phyloP scores from a whole-genome alignment of 2,113 vertebrate genomes.

The Platysteira castanea region DNA sequence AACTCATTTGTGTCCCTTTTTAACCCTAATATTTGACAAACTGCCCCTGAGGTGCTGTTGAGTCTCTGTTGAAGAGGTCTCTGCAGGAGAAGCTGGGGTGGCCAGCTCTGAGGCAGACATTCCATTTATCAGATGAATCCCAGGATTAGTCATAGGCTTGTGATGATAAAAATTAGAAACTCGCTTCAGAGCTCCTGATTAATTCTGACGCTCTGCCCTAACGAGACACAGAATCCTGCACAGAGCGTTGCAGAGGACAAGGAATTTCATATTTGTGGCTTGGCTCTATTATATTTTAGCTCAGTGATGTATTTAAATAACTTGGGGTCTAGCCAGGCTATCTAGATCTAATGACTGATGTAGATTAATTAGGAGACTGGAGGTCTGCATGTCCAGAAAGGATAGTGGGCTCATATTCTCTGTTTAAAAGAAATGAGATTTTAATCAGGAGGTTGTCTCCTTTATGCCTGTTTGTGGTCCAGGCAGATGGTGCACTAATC shows the following conservation, averaged over 20 bases:
- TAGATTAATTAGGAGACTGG: constrained; percentile 26
- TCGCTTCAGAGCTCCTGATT: background rate
- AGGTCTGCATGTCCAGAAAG: constrained; percentile 1
- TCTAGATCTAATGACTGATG: background rate
- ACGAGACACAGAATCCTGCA: background rate
- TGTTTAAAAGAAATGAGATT: background rate
- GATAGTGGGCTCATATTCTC: background rate
- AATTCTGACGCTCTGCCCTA: background rate
- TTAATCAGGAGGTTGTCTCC: constrained; percentile 5
- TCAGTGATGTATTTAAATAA: background rate
- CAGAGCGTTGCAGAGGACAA: background rate
- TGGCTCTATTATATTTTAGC: background rate
- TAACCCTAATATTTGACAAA: background rate
- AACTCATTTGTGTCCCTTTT: background rate
- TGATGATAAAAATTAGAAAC: background rate
- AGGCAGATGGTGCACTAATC: constrained; percentile 18
- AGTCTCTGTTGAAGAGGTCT: background rate
- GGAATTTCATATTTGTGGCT: background rate
- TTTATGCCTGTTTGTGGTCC: background rate
- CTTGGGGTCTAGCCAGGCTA: background rate
- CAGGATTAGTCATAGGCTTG: background rate
- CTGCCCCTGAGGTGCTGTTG: background rate
- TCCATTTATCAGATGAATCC: background rate
- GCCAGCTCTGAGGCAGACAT: background rate
- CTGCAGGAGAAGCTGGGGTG: background rate